Base-by-base conservation (phyloP, 2,113 vertebrate species). In the Ameiurus melas region DNA sequence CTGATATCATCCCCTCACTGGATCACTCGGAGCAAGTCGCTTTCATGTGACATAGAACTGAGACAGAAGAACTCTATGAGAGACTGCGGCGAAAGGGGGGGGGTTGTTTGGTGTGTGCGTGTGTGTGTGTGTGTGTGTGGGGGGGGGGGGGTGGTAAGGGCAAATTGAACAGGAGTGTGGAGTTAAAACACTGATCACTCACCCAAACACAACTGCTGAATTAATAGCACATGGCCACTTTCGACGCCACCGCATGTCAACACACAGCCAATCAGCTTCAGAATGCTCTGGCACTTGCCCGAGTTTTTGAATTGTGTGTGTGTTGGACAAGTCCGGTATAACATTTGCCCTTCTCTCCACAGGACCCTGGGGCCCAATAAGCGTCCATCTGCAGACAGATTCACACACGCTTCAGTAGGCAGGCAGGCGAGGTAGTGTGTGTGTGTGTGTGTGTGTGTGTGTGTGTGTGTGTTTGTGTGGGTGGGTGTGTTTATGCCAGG, bases 361-460 rank as follows among this genome's bases (percentile, higher is more conserved):
- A 84, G 90, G 91, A 93, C 95, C 95, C 94, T 91, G 89, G 94
- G 94, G 95, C 91, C 95, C 95, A 96, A 96, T 95, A 96, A 96
- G 94, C 94, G 94, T 93, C 93, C 95, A 95, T 94, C 94, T 95
- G 94, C 93, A 94, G 94, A 94, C 94, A 95, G 92, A 51, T 93
- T 93, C 93, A 89, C 91, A 93, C 92, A 93, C 78, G 92, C 95
- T 95, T 90, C 92, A 93, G 86, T 91, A 91, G 89, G 91, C 94
- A 94, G 60, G 87, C 83, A 68, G 83, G 64, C 88, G 81, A 87
- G 88, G 84, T 71, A 80, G 85, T 90, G 88, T 83, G 87, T 85
- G 89, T 89, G 90, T 85, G 62, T 89, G 83, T 92, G 81, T 89
- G 88, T 92, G 85, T 85, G 89, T 85, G 85, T 79, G 62, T 43